Evolutionary conservation across 2,797 vertebrate genomes (phyloP), one percentile per base, ranked within the genome.

Genomic region (Labeo calbasu): DNA sequence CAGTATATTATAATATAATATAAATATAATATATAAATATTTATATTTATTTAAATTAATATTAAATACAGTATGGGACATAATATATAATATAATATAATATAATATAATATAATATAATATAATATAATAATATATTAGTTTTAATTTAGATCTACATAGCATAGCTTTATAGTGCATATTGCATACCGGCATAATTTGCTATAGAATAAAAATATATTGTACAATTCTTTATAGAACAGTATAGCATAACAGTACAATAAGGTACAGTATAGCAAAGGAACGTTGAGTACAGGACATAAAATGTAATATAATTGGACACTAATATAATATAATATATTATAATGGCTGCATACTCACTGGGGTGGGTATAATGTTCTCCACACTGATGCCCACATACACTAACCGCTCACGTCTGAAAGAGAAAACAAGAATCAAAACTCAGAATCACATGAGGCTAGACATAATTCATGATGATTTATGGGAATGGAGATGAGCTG

Each of bases 371-470:
- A 99, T 99, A 92, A 99, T 99, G 95, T 99, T 99, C 92, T 99
- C 98, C 85, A 99, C 97, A 57, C 97, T 99, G 94, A 99, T 99
- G 59, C 98, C 98, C 77, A 99, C 98, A 1, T 99, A 99, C 59
- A 99, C 98, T 92, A 99, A 92, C 2, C 98, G 95, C 89, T 99
- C 98, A 93, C 98, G 92, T 91, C 95, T 96, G 43, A 89, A 2
- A 85, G 32, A 88, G 86, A 79, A 79, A 79, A 61, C 59, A 65
- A 50, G 40, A 61, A 48, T 19, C 36, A 10, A 50, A 50, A 50
- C 57, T 63, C n/a, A 46, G 15, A 28, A 78, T 48, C 59, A 50
- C n/a, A 65, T 19, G 11, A 61, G 15, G 5, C 11, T 48, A 65
- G 12, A 32, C 59, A 21, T 48, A 9, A 50, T 4, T 12, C 1